A percentile compares a stretch with the other conserved stretches of the same genome.
Conservation (phyloP, 2,113 vertebrate species). For the Vanacampus margaritifer region DNA sequence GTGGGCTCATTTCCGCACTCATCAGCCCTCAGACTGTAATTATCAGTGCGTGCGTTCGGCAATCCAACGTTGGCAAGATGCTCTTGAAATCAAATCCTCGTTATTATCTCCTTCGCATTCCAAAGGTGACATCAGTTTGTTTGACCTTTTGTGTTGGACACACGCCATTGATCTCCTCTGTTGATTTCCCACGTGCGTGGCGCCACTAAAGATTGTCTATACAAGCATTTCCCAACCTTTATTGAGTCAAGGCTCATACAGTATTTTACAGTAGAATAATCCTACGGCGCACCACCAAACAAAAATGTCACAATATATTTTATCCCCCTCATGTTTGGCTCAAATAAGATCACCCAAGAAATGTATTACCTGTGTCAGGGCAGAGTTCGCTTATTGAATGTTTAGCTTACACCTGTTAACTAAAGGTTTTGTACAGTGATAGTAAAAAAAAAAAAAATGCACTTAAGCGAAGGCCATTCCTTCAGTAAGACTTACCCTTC, state of each 20-base stretch:
- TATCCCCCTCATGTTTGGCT: too few relatives aligned
- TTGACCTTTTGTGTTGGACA: neutral
- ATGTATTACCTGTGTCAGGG: too few relatives aligned
- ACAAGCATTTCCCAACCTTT: neutral
- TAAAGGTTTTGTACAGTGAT: neutral
- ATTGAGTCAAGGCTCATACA: neutral
- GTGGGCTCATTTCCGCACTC: constrained; percentile 27
- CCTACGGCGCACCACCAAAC: neutral
- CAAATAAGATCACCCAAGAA: too few relatives aligned
- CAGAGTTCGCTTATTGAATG: too few relatives aligned
- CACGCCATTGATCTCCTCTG: neutral
- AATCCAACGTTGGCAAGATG: constrained; percentile 16
- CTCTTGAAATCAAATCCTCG: neutral
- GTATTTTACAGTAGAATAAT: neutral
- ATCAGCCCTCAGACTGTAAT: constrained; percentile 9
- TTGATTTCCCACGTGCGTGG: neutral
- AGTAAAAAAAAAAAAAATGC: neutral
- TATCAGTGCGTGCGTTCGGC: constrained; percentile 12
- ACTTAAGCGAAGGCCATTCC: neutral
- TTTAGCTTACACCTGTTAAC: neutral
- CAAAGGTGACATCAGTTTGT: neutral
- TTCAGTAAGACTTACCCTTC: neutral
- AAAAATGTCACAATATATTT: neutral
- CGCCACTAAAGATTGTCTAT: neutral
- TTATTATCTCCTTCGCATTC: neutral